phyloP scores from a whole-genome alignment of 2,888 invertebrate species.

The Trachelus iudaicus region DNA sequence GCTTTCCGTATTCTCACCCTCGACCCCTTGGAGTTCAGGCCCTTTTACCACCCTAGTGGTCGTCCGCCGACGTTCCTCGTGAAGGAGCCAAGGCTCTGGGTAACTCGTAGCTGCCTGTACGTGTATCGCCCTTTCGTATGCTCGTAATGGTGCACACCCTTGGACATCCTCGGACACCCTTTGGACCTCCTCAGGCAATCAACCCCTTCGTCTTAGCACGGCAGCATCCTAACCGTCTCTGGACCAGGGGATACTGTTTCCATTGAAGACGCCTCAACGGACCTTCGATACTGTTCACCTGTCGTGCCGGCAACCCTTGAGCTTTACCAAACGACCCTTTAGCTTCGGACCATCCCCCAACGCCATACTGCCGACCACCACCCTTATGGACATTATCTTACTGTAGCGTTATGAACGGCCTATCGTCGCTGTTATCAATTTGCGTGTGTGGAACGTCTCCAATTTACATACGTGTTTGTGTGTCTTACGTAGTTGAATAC shows the following conservation, averaged over 20 bases:
- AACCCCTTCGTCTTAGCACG: neutral
- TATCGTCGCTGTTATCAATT: neutral
- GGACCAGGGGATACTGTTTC: neutral
- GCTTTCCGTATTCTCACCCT: slow-evolving; percentile 31
- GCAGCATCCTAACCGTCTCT: neutral
- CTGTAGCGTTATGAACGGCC: neutral
- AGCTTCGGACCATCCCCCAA: neutral
- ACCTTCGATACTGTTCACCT: neutral
- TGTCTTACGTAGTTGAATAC: neutral
- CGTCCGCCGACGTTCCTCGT: neutral
- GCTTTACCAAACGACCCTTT: neutral
- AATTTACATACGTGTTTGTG: neutral
- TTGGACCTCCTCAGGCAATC: neutral
- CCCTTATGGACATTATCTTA: neutral
- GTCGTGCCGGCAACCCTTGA: neutral
- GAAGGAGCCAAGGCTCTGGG: neutral
- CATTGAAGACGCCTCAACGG: neutral
- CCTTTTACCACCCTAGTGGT: neutral
- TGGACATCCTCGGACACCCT: neutral
- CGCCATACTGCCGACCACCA: neutral
- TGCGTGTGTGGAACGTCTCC: neutral
- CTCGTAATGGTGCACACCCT: neutral
- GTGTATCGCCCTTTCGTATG: neutral
- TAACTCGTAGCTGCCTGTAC: neutral
- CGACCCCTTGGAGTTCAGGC: neutral